Evolutionary conservation across 2,797 vertebrate genomes (phyloP).

Genomic region (Crocodylus rhombifer): DNA sequence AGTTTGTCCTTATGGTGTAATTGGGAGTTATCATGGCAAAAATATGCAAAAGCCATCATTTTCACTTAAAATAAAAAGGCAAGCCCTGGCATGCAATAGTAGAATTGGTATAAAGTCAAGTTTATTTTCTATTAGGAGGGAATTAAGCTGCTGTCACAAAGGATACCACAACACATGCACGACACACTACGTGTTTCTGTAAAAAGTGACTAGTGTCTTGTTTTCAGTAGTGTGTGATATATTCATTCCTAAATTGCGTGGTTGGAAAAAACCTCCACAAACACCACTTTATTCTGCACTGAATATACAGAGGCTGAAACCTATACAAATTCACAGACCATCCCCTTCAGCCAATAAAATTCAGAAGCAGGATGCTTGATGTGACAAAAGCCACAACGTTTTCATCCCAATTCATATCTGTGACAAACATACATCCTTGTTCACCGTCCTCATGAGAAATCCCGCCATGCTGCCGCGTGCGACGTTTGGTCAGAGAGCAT

Average conservation of each 20-base stretch:
- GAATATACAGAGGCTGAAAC: background rate
- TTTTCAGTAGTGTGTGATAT: constrained; percentile 30
- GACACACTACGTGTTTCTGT: background rate
- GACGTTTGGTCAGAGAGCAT: background rate
- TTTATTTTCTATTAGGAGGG: background rate
- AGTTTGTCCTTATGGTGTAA: background rate
- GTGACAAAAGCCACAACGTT: constrained; percentile 24
- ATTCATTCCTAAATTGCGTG: constrained; percentile 43
- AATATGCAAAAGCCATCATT: background rate
- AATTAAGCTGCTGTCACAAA: background rate
- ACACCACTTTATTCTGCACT: constrained; percentile 22
- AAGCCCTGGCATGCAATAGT: background rate
- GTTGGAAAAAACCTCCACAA: constrained; percentile 53
- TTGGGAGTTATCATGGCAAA: constrained; percentile 15
- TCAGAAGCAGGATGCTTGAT: constrained; percentile 20
- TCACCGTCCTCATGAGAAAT: background rate
- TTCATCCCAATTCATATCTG: constrained; percentile 24
- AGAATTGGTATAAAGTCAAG: background rate
- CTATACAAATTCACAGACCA: constrained; percentile 57
- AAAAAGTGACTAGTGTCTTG: background rate
- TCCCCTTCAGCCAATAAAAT: constrained; percentile 34
- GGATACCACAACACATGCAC: background rate
- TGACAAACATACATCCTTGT: constrained; percentile 29
- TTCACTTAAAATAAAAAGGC: background rate
- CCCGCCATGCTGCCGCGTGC: background rate